Evolutionary conservation across 23 tunicate species (phyloP), one percentile per base, ranked within the genome.

Genomic region (Botrylloides violaceus): DNA sequence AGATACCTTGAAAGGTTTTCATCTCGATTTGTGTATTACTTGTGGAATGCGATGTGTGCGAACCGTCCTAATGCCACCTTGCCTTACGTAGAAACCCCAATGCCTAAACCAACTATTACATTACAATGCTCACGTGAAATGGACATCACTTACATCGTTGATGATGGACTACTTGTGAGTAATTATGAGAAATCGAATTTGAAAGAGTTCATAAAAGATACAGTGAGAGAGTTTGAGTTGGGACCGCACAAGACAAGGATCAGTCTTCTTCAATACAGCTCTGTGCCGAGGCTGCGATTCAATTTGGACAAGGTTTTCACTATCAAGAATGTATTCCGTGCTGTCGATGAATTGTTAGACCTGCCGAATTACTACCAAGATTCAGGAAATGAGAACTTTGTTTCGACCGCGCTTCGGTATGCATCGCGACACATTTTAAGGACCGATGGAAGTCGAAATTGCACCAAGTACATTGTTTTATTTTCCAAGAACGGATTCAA

Each of bases 131-230:
- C 73, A 27, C 21, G 15, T 19, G 49, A 7, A 2, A 80, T 80
- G 85, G 85, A 80, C 47, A 59, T 80, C 12, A 79, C 55, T 23
- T 61, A 71, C 39, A 21, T 80, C 34, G 50, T 80, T 39, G 85
- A 80, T 43, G 63, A 66, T 18, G 24, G 26, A 19, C 21, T 68
- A 35, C 7, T 70, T 64, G 39, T 36, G 23, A 34, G 57, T 4
- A 24, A 31, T 0, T 56, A 53, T 47, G 50, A 63, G 18, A 35
- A 38, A 2, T 64, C 19, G 12, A 55, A 28, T 23, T 49, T 60
- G 22, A 62, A 66, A 59, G 47, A 71, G 20, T 80, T 80, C 32
- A 29, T 80, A 15, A 66, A 73, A 30, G 85, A 73, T 20, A 36
- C 39, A 4, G 65, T 78, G 27, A 38, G 56, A 19, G 29, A n/a